Percentiles rank a stretch among this genome's conserved stretches.
phyloP scores from a whole-genome alignment of 35 echinoderm and acorn worm species.

The Hemicentrotus pulcherrimus region DNA sequence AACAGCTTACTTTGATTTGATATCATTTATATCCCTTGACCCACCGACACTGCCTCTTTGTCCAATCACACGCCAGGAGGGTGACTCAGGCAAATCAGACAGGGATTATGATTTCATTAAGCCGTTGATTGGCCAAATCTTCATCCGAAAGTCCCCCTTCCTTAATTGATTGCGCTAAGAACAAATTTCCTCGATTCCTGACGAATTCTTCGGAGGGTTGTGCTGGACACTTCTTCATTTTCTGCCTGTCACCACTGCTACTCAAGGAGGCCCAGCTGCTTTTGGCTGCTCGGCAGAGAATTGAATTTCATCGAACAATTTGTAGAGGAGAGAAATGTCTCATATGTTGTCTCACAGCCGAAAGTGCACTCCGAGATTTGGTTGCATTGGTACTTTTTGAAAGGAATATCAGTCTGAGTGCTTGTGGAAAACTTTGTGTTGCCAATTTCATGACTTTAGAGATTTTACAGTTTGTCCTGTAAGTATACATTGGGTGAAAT shows the following conservation, averaged over 20 bases:
- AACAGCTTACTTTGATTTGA: neutral
- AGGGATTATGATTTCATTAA: neutral
- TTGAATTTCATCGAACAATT: neutral
- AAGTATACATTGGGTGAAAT: too few relatives aligned
- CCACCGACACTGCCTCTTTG: neutral
- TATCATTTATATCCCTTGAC: neutral
- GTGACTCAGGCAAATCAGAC: neutral
- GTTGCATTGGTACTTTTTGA: neutral
- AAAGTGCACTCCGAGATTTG: neutral
- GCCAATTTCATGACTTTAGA: too few relatives aligned
- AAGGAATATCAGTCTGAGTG: neutral
- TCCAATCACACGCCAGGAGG: neutral
- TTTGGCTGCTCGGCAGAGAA: neutral
- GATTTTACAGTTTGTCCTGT: too few relatives aligned
- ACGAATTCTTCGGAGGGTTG: neutral
- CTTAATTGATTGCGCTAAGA: slow-evolving; percentile 39
- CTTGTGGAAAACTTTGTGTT: too few relatives aligned
- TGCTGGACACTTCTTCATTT: neutral
- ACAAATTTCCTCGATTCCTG: slow-evolving; percentile 24
- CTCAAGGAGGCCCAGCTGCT: neutral
- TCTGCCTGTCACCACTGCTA: neutral
- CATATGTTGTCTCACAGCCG: neutral
- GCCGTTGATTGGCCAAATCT: neutral
- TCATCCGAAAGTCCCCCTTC: slow-evolving; percentile 21
- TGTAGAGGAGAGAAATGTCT: neutral